phyloP scores from a whole-genome alignment of 64 coral and sea anemone genomes.

The Montipora capricornis region DNA sequence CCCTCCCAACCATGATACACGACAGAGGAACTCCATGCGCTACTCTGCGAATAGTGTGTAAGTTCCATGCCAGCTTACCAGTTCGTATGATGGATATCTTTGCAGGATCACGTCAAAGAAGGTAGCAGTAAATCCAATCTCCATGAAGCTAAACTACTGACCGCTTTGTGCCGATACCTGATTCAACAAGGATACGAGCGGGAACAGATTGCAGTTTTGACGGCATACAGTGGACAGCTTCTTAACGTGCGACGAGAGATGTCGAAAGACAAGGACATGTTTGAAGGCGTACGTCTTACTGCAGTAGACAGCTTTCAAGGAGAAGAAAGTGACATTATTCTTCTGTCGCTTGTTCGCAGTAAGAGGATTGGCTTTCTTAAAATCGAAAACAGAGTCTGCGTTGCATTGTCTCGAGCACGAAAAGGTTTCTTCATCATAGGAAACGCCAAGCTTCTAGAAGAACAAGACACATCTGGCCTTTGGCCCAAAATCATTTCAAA shows the following conservation, averaged over 20 bases:
- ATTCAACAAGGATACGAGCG: slow-evolving; percentile 78
- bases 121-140: slow-evolving; percentile 71
- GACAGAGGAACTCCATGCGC: no score
- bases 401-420: slow-evolving; percentile 87
- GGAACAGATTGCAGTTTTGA: slow-evolving; percentile 72
- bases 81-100: no score
- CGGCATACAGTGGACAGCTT: slow-evolving; percentile 84
- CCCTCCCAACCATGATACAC: no score
- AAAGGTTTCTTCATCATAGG: slow-evolving; percentile 94
- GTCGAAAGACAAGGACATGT: slow-evolving; percentile 16
- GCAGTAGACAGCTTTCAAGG: slow-evolving; percentile 82
- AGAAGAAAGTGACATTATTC: slow-evolving; percentile 96
- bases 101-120: slow-evolving; percentile 57
- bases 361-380: slow-evolving; percentile 93
- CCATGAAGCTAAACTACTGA: slow-evolving; percentile 80
- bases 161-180: slow-evolving; percentile 77
- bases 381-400: slow-evolving; percentile 84
- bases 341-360: slow-evolving; percentile 95
- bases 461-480: slow-evolving; percentile 49
- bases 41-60: no score
- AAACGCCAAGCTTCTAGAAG: slow-evolving; percentile 68
- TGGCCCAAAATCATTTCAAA: slow-evolving; percentile 74
- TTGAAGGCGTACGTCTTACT: slow-evolving; percentile 64
- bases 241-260: slow-evolving; percentile 54
- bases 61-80: no score